Evolutionary conservation across 2,113 vertebrate species (phyloP).

Genomic region (Coryphaenoides rupestris): DNA sequence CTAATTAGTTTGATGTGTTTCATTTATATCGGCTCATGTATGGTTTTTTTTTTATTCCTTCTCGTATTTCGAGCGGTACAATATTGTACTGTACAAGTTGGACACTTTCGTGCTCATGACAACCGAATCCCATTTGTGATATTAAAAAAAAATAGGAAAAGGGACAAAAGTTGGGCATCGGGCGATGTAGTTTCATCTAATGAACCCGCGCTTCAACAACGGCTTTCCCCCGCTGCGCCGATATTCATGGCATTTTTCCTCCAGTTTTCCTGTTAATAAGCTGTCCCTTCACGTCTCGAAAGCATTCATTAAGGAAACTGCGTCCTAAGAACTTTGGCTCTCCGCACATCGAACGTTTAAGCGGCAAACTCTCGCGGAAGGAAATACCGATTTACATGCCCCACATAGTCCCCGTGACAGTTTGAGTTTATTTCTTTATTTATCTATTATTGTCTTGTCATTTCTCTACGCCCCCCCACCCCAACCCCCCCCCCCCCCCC

Average conservation of each 20-base stretch:
- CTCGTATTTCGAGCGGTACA: too few relatives aligned
- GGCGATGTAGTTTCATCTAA: conserved; percentile 28
- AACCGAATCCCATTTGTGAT: conserved; percentile 35
- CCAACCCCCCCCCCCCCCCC: neutral
- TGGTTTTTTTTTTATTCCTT: too few relatives aligned
- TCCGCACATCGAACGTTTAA: conserved; percentile 21
- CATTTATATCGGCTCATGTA: too few relatives aligned
- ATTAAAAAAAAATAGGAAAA: conserved; percentile 21
- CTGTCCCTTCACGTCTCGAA: too few relatives aligned
- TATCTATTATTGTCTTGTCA: conserved; percentile 56
- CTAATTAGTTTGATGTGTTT: too few relatives aligned
- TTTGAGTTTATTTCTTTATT: conserved; percentile 17
- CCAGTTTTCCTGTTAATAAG: too few relatives aligned
- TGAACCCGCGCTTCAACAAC: conserved; percentile 18
- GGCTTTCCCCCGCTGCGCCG: conserved; percentile 11
- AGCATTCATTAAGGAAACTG: too few relatives aligned
- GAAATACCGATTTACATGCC: conserved; percentile 33
- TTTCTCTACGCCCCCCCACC: conserved; percentile 38
- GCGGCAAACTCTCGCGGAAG: conserved; percentile 44
- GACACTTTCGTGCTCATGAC: conserved; percentile 14
- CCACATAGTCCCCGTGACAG: conserved; percentile 31
- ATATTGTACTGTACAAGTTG: too few relatives aligned
- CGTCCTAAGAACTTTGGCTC: too few relatives aligned
- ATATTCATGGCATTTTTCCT: too few relatives aligned
- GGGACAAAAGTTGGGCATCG: too few relatives aligned